phyloP scores from a whole-genome alignment of 2,888 invertebrate species.

The Troides helena region DNA sequence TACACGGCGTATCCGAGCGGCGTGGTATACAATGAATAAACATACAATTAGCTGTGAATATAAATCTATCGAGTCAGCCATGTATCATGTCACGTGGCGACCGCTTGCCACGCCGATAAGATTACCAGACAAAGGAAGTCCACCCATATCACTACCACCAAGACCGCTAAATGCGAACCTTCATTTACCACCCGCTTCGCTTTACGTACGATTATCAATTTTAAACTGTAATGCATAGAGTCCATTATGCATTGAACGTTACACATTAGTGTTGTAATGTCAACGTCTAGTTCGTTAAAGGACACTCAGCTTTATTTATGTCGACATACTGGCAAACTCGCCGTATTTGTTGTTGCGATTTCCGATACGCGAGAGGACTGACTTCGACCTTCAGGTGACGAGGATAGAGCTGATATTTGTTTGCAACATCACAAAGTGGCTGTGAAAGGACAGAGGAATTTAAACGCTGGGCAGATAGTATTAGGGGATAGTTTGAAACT shows the following conservation, averaged over 20 bases:
- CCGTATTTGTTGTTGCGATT: constrained; percentile 67
- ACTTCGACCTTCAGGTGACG: constrained; percentile 49
- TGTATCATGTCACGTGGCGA: constrained; percentile 73
- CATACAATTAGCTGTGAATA: constrained; percentile 42
- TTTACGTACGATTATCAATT: constrained; percentile 46
- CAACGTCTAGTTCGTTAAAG: constrained; percentile 78
- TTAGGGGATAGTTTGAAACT: constrained; percentile 54
- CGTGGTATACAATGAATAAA: constrained; percentile 30
- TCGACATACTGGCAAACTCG: constrained; percentile 76
- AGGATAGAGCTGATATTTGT: constrained; percentile 59
- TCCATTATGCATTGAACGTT: constrained; percentile 52
- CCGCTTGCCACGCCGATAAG: constrained; percentile 72
- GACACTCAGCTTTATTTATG: constrained; percentile 80
- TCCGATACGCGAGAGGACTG: constrained; percentile 39
- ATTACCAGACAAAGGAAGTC: constrained; percentile 80
- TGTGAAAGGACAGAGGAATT: constrained; percentile 47
- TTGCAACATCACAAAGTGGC: constrained; percentile 33
- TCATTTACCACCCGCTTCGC: constrained; percentile 65
- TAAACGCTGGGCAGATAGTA: constrained; percentile 50
- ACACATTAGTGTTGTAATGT: constrained; percentile 70
- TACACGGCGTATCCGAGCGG: constrained; percentile 9
- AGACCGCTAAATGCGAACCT: constrained; percentile 73
- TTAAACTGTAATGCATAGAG: constrained; percentile 54
- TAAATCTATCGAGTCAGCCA: constrained; percentile 59
- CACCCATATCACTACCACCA: constrained; percentile 76